Evolutionary conservation across 2,113 vertebrate species (phyloP).

Genomic region (Rhinolophus ferrumequinum): DNA sequence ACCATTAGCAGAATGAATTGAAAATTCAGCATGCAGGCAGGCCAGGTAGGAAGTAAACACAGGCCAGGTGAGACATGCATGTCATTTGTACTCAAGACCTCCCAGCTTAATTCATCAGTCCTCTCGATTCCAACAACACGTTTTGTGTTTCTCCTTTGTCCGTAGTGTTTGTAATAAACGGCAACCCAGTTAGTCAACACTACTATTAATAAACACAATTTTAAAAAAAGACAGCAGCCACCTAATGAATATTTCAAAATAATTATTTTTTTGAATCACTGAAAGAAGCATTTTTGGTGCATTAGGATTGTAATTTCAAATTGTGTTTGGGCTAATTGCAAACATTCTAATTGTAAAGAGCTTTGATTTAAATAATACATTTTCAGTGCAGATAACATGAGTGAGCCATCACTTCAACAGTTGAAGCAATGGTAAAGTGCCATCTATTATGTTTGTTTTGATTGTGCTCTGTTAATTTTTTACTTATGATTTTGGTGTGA

Average conservation of each 20-base stretch:
- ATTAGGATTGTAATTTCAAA: conserved; percentile 76
- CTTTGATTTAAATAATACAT: conserved; percentile 77
- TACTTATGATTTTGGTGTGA: neutral
- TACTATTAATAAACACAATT: conserved; percentile 33
- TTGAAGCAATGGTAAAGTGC: neutral
- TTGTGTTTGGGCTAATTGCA: conserved; percentile 62
- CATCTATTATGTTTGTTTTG: neutral
- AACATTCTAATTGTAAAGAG: conserved; percentile 76
- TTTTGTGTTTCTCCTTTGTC: neutral
- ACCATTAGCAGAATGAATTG: neutral
- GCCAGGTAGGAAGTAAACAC: neutral
- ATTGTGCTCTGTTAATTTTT: conserved; percentile 25
- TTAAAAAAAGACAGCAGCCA: neutral
- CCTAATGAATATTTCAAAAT: conserved; percentile 71
- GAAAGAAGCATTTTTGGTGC: conserved; percentile 69
- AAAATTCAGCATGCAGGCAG: neutral
- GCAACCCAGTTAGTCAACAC: neutral
- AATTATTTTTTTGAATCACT: conserved; percentile 68
- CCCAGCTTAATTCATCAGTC: neutral
- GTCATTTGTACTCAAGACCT: neutral
- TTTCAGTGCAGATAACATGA: conserved; percentile 78
- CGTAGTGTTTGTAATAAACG: conserved; percentile 9
- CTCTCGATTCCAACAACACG: neutral
- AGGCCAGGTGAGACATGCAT: neutral
- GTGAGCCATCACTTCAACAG: conserved; percentile 74